Percentiles rank a stretch among this genome's conserved stretches.
Evolutionary conservation across 2,888 invertebrate genomes (phyloP).

Genomic region (Ceriagrion tenellum): DNA sequence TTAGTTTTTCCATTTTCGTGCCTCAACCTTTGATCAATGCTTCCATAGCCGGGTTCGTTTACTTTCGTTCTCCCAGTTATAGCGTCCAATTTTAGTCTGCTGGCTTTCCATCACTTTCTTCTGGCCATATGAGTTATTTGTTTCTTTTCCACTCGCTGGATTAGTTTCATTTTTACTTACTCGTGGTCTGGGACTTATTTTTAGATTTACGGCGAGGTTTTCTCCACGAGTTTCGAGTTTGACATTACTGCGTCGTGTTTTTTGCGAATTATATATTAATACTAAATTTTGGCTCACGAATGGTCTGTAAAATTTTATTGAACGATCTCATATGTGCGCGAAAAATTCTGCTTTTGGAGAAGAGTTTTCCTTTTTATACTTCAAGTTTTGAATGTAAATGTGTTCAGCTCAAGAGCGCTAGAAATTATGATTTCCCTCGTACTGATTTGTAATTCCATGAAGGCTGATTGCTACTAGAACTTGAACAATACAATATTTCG

Average conservation of each 20-base stretch:
- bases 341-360: background rate
- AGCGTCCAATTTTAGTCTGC: background rate
- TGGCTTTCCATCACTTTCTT: background rate
- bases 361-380: background rate
- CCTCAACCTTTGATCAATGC: constrained; percentile 2
- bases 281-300: no score
- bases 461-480: no score
- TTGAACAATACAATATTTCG: no score
- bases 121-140: background rate
- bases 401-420: no score
- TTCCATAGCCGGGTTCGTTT: background rate
- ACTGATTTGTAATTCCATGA: no score
- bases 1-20: background rate
- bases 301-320: background rate
- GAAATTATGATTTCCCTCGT: no score
- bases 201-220: background rate
- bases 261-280: no score
- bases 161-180: no score
- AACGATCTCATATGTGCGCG: background rate
- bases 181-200: no score
- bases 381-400: no score
- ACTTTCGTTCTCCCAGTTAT: background rate
- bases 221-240: background rate
- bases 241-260: background rate
- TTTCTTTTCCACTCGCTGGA: background rate